Evolutionary conservation across 2,113 vertebrate genomes (phyloP), one percentile per base, ranked within the genome.

Genomic region (Notarius quadriscutis): DNA sequence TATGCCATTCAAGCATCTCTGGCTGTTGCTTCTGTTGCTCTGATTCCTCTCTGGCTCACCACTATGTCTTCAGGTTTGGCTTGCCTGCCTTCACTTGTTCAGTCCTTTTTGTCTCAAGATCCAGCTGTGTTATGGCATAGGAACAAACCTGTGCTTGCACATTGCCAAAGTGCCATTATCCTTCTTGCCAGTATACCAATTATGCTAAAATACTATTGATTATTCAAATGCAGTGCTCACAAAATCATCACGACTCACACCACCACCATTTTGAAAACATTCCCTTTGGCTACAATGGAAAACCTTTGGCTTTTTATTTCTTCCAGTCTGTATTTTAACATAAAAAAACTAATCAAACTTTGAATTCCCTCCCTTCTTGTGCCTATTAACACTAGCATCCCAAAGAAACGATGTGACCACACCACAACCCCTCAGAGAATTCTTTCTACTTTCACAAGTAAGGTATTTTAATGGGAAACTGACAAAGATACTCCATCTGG

Each of bases 1-100:
- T 30, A 57, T 80, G 51, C 11, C 51, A 80, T 80, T 58, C 22
- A 78, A 78, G 25, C 48, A 78, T 78, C 75, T 50, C 75, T 78
- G 75, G 75, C 25, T 78, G 48, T 53, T 53, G 22, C 22, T 14
- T 55, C 48, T 78, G 25, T 78, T 78, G 74, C 75, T 53, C 20
- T 25, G 48, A 25, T 75, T n/a, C 50, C 75, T 78, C 8, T 80
- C 78, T 5, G 55, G n/a, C 78, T 55, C 55, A 10, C 27, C 78
- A 58, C 53, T 30, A 30, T 18, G 50, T 53, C 74, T 78, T 78
- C 50, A 51, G 48, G 4, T 53, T 25, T 78, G 77, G 77, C 77
- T 80, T 80, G 14, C n/a, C 14, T 80, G 77, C 53, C 27, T 80
- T 15, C 15, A 80, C 17, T 80, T 30, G 14, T 80, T 17, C 78